phyloP scores from a whole-genome alignment of 1,140 invertebrate genomes.

The Aphaenogaster rudis region DNA sequence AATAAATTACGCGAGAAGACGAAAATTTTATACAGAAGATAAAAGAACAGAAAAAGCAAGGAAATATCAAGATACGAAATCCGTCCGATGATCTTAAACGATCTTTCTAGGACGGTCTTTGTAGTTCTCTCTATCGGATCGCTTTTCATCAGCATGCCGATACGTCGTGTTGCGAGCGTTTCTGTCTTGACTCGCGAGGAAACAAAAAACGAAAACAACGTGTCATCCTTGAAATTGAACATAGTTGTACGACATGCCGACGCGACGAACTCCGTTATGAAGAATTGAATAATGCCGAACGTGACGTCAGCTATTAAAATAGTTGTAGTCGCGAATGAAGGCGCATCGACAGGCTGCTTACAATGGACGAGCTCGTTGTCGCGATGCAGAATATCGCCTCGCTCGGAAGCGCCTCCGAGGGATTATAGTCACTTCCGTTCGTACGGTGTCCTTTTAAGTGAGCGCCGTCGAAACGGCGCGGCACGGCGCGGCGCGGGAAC shows the following conservation, averaged over 20 bases:
- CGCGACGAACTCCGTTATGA: slow-evolving; percentile 5
- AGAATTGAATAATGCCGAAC: slow-evolving; percentile 16
- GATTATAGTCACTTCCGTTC: slow-evolving; percentile 64
- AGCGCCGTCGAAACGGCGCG: slow-evolving; percentile 46
- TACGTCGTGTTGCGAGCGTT: not conserved
- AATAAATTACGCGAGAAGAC: not conserved
- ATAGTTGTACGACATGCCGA: not conserved
- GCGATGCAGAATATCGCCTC: slow-evolving; percentile 33
- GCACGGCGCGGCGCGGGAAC: slow-evolving; percentile 27
- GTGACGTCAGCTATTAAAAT: slow-evolving; percentile 48
- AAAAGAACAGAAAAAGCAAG: not conserved
- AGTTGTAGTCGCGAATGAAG: not conserved
- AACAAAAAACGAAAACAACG: slow-evolving; percentile 16
- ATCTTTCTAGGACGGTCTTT: not conserved
- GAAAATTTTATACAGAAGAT: not conserved
- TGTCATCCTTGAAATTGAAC: slow-evolving; percentile 35
- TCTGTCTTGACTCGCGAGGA: not conserved
- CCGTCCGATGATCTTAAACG: not conserved
- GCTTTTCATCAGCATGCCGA: slow-evolving; percentile 2
- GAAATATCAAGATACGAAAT: not conserved
- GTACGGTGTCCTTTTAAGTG: slow-evolving; percentile 64
- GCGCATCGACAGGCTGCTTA: slow-evolving; percentile 2
- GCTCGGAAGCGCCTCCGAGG: not conserved
- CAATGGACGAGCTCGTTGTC: slow-evolving; percentile 19
- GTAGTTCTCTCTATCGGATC: not conserved